phyloP scores from a whole-genome alignment of 2,888 invertebrate genomes.

The Brenthis hecate region DNA sequence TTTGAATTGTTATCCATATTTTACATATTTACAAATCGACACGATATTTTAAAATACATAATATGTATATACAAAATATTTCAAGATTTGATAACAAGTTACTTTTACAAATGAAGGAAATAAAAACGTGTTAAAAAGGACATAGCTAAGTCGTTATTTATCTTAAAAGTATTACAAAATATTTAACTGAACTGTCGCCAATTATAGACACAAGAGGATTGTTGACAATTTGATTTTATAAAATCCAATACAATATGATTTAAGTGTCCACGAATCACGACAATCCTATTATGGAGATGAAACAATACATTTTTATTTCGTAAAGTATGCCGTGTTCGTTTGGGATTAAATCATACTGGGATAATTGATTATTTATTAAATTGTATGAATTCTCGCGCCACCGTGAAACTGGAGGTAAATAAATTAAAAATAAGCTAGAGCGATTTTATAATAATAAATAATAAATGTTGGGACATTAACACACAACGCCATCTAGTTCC shows the following conservation, averaged over 20 bases:
- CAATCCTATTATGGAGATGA: conserved; percentile 6
- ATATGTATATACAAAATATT: too few relatives aligned
- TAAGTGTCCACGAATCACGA: conserved; percentile 13
- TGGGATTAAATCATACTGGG: conserved; percentile 64
- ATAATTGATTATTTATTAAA: conserved; percentile 78
- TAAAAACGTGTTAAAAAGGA: neutral
- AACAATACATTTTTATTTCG: conserved; percentile 21
- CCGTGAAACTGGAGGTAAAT: conserved; percentile 74
- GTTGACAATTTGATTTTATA: conserved; percentile 6
- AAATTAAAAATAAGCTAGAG: conserved; percentile 74
- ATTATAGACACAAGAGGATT: neutral
- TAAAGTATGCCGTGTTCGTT: conserved; percentile 45
- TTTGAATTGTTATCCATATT: too few relatives aligned
- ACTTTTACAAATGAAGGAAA: neutral
- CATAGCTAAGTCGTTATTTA: neutral
- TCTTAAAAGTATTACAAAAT: neutral
- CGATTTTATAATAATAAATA: too few relatives aligned
- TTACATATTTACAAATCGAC: too few relatives aligned
- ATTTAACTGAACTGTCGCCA: neutral
- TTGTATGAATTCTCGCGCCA: conserved; percentile 56
- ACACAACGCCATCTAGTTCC: too few relatives aligned
- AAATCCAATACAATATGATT: conserved; percentile 5
- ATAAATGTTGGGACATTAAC: too few relatives aligned
- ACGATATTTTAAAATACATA: too few relatives aligned
- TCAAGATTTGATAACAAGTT: too few relatives aligned